Evolutionary conservation across 2,888 invertebrate species (phyloP).

Genomic region (Helleia helle): DNA sequence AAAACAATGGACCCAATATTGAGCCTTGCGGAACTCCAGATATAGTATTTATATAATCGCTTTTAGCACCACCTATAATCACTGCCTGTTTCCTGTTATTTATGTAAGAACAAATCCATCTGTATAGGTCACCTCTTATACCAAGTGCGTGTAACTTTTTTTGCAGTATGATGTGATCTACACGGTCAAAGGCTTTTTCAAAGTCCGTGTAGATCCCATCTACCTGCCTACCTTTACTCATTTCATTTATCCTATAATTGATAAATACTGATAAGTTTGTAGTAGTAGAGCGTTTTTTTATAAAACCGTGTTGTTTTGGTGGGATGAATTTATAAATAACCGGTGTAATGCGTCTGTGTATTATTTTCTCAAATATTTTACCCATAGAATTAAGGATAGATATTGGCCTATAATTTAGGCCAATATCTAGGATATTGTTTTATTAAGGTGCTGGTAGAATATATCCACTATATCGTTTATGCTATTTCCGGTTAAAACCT

Average conservation of each 20-base stretch:
- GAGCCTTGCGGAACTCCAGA: constrained; percentile 11
- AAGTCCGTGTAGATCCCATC: constrained; percentile 12
- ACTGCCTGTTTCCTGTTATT: constrained; percentile 12
- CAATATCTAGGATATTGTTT: neutral
- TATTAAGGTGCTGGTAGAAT: neutral
- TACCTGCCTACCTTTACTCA: constrained; percentile 11
- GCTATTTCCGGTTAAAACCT: neutral
- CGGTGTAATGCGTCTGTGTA: constrained; percentile 1
- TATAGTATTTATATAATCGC: neutral
- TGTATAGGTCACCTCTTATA: no score
- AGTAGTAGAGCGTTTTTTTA: constrained; percentile 3
- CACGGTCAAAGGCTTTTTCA: constrained; percentile 10
- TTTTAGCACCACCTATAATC: constrained; percentile 4
- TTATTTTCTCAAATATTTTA: constrained; percentile 10
- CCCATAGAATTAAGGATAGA: neutral
- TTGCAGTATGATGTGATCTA: constrained; percentile 7
- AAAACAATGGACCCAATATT: constrained; percentile 4
- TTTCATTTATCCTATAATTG: constrained; percentile 2
- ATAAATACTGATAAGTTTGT: constrained; percentile 8
- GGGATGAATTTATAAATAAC: constrained; percentile 3
- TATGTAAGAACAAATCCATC: constrained; percentile 13
- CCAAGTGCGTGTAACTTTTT: no score
- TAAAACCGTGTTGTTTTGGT: constrained; percentile 13
- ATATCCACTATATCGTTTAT: neutral
- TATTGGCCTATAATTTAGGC: no score